Percentiles rank a stretch among this genome's conserved stretches.
phyloP scores from a whole-genome alignment of 2,113 vertebrate genomes.

The Sakesphorus luctuosus region DNA sequence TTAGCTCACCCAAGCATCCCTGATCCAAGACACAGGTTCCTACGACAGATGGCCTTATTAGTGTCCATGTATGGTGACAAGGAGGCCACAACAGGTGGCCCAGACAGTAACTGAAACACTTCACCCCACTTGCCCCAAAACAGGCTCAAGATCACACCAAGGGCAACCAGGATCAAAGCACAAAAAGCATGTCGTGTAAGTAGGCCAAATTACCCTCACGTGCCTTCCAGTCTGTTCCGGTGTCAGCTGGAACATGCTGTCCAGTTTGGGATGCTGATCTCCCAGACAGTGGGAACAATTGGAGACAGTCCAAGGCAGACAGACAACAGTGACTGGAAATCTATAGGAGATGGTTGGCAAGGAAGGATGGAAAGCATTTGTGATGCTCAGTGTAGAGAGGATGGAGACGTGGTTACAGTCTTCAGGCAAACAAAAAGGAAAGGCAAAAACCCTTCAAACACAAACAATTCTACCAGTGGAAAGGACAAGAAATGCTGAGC shows the following conservation, averaged over 20 bases:
- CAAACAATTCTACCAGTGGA: background rate
- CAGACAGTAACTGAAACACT: background rate
- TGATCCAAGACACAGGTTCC: background rate
- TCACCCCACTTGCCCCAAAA: background rate
- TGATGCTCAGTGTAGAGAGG: background rate
- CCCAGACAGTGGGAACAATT: background rate
- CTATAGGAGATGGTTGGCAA: constrained; percentile 25
- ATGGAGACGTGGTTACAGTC: background rate
- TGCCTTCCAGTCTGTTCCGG: background rate
- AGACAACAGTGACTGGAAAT: constrained; percentile 45
- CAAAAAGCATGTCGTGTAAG: background rate
- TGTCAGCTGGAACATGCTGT: background rate
- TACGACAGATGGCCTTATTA: constrained; percentile 26
- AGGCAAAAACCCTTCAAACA: background rate
- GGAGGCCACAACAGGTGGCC: background rate
- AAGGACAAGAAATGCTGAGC: background rate
- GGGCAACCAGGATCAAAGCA: background rate
- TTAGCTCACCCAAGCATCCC: constrained; percentile 25
- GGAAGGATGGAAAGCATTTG: background rate
- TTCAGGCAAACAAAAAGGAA: background rate
- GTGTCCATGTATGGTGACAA: background rate
- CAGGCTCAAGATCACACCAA: constrained; percentile 5
- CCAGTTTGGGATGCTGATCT: constrained; percentile 22
- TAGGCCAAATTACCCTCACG: accelerated
- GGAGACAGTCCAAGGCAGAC: constrained; percentile 39